Evolutionary conservation across 2,797 vertebrate genomes (phyloP).

Genomic region (Ctenosaura bakeri): DNA sequence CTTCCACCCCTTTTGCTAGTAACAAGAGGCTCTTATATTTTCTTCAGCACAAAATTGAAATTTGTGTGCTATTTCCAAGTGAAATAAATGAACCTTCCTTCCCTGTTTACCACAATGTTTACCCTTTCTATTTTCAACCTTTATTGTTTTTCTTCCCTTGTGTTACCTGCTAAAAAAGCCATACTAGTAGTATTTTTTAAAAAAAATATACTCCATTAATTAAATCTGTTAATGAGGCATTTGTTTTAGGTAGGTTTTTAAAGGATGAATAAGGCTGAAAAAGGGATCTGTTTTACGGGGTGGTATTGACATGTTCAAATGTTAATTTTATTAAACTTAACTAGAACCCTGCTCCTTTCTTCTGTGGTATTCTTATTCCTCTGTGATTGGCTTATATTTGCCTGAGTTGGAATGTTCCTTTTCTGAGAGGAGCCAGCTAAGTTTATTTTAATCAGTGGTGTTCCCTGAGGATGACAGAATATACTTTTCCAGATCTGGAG

Average conservation of each 20-base stretch:
- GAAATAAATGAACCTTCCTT: neutral
- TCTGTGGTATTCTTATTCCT: neutral
- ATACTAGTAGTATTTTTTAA: neutral
- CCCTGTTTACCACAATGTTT: neutral
- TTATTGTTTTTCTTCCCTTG: neutral
- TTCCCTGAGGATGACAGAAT: slow-evolving; percentile 9
- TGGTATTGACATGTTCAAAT: too few species aligned
- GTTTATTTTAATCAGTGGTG: neutral
- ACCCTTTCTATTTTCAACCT: slow-evolving; percentile 1
- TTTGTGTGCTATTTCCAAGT: neutral
- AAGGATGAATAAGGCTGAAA: too few species aligned
- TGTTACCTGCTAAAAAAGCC: neutral
- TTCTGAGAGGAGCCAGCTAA: neutral
- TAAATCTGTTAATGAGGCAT: neutral
- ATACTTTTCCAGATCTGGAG: neutral
- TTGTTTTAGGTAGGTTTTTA: neutral
- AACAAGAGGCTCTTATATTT: neutral
- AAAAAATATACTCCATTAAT: neutral
- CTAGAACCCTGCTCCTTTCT: neutral
- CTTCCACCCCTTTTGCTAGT: neutral
- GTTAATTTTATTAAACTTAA: too few species aligned
- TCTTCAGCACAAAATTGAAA: neutral
- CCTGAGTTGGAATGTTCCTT: slow-evolving; percentile 12
- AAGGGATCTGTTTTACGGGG: too few species aligned
- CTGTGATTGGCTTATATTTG: neutral